Conservation (phyloP, 2,888 invertebrate genomes). For the Criorhina ranunculi region DNA sequence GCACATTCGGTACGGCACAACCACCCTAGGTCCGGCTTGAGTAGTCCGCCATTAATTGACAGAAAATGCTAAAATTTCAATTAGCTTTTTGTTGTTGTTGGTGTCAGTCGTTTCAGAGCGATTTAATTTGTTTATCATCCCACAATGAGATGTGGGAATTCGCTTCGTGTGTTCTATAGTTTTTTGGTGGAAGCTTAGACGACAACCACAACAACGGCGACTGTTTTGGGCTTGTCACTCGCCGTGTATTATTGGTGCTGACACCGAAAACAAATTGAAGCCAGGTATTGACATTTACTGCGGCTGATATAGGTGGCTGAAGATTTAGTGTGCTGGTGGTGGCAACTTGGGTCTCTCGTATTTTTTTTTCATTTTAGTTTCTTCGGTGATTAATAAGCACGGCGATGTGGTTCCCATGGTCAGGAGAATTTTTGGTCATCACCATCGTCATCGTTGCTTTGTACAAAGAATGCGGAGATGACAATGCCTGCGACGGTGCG, state of each 20-base stretch:
- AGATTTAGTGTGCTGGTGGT: conserved; percentile 69
- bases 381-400: conserved; percentile 71
- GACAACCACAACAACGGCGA: conserved; percentile 1
- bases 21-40: conserved; percentile 60
- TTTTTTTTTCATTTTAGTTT: conserved; percentile 34
- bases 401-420: conserved; percentile 71
- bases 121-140: conserved; percentile 73
- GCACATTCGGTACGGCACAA: conserved; percentile 6
- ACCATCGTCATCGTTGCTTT: conserved; percentile 47
- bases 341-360: conserved; percentile 38
- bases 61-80: conserved; percentile 75
- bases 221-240: conserved; percentile 66
- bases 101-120: conserved; percentile 2
- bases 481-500: conserved; percentile 48
- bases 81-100: conserved; percentile 49
- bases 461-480: conserved; percentile 64
- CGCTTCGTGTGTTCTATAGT: conserved; percentile 25
- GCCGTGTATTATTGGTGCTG: conserved; percentile 73
- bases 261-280: conserved; percentile 75
- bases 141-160: conserved; percentile 19
- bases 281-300: conserved; percentile 75
- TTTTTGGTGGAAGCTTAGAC: conserved; percentile 49
- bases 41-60: conserved; percentile 66
- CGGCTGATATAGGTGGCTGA: conserved; percentile 70
- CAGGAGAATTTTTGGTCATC: conserved; percentile 41